Evolutionary conservation across 2,113 vertebrate genomes (phyloP).

Genomic region (Arenaria interpres): DNA sequence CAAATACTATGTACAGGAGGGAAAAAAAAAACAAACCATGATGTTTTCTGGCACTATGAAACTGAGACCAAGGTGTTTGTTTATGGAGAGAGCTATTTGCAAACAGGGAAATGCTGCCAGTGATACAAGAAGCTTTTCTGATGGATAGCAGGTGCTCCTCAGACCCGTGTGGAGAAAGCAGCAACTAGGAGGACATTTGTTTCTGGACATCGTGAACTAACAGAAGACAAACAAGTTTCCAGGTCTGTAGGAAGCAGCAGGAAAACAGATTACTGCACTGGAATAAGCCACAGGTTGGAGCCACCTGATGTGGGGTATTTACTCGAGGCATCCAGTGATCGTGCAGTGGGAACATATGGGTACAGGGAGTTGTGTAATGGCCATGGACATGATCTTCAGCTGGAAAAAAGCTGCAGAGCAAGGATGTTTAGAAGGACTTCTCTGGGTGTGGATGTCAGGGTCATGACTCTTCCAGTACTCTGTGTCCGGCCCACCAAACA

Average conservation of each 20-base stretch:
- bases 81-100: not conserved
- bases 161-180: not conserved
- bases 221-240: not conserved
- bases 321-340: not conserved
- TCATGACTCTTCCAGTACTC: not conserved
- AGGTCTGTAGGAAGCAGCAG: not conserved
- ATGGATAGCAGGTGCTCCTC: slow-evolving; percentile 37
- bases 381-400: not conserved
- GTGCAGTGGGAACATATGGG: not conserved
- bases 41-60: slow-evolving; percentile 6
- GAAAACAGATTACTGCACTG: not conserved
- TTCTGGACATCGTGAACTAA: not conserved
- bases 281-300: not conserved
- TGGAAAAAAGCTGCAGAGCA: not conserved
- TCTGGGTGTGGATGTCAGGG: not conserved
- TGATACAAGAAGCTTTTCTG: not conserved
- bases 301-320: not conserved
- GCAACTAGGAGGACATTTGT: not conserved
- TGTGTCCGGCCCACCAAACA: not conserved
- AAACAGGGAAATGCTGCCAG: not conserved
- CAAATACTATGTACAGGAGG: slow-evolving; percentile 18
- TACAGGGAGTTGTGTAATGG: not conserved
- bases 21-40: not conserved
- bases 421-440: not conserved
- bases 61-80: not conserved